Base-by-base conservation (phyloP, 2,113 vertebrate species). In the Suricata suricatta region DNA sequence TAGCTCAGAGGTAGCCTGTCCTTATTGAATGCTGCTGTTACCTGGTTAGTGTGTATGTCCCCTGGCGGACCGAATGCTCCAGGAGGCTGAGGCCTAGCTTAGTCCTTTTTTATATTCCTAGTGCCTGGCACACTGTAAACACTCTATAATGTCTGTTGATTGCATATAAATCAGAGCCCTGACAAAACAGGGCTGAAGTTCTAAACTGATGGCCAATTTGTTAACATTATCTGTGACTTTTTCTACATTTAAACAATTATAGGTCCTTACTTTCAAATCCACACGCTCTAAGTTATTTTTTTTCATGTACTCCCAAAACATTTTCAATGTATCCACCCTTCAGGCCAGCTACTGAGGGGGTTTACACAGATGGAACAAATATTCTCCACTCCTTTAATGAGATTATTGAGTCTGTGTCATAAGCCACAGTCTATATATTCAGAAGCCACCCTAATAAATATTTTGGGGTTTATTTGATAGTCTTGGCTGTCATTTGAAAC, bases 371-470 rank as follows among this genome's bases (percentile, higher is more conserved):
- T 88, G 92, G 81, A 64, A 93, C 63, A 74, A 52, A 84, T 60
- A 3, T 54, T 81, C 96, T 50, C 57, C n/a, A 2, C 27, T 63
- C 50, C 23, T 93, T 83, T 21, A 41, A 57, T 72, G 52, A 88
- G 50, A 88, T 96, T 79, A 69, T 15, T 66, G 57, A 93, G 60
- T 89, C 92, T 98, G 92, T 98, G 98, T 98, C 98, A 98, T 96
- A 97, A 98, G 98, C 96, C 96, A 97, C 80, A 97, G 94, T 94
- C 83, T 83, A 41, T 86, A 91, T 88, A 89, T 92, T 93, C 95
- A 93, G 92, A 97, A 97, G 71, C 41, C 14, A 16, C 44, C 35
- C 60, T 90, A 74, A 91, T 97, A 91, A 96, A 97, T 82, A 97
- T 38, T 95, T 71, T 63, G 2, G 69, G 60, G 79, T 94, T 96